Conservation (phyloP, 1,140 invertebrate genomes). For the Papilio polytes region DNA sequence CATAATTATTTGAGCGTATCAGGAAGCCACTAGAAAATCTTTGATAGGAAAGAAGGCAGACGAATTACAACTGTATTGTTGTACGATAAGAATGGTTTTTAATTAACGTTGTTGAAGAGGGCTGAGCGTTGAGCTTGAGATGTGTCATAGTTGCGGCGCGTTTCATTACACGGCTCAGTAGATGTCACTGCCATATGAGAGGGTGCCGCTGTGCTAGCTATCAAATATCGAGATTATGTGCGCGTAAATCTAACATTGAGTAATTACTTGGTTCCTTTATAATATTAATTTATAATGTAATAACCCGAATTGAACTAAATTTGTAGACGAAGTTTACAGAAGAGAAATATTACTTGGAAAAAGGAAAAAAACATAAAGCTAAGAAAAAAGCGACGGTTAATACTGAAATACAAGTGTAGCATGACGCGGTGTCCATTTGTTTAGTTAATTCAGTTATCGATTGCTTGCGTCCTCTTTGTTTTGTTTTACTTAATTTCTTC, state of each 20-base stretch:
- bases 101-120: background rate
- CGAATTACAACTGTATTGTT: background rate
- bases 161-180: conserved; percentile 30
- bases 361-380: background rate
- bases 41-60: no score
- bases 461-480: background rate
- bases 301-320: no score
- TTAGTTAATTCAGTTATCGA: background rate
- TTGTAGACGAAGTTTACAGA: no score
- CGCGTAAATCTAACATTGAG: background rate
- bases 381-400: background rate
- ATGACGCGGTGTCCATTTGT: no score
- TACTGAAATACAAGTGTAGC: background rate
- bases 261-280: background rate
- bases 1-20: background rate
- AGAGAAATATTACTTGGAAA: no score
- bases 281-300: background rate
- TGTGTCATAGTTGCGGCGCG: conserved; percentile 30
- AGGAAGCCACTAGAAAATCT: background rate
- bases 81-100: conserved; percentile 1
- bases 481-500: background rate
- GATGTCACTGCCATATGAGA: conserved; percentile 4
- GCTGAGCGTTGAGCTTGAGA: background rate
- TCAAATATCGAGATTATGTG: conserved; percentile 26
- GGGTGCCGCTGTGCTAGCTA: background rate